These are phyloP conservation scores for Petrolisthes cinctipes DNA, from an alignment of 2,888 invertebrate species.

Conservation along the genomic window DNA sequence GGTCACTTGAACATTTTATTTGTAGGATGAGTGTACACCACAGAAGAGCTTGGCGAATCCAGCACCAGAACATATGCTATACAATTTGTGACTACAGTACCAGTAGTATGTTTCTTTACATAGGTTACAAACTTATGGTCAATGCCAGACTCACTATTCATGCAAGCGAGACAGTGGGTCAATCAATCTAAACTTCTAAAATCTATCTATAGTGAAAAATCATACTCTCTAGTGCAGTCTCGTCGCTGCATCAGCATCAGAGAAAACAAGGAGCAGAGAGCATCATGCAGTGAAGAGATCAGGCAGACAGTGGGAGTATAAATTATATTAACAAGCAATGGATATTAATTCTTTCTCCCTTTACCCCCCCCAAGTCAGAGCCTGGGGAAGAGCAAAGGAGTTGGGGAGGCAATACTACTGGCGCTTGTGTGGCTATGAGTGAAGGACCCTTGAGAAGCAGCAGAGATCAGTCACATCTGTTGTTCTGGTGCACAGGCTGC, in stretches of 20 bases:
- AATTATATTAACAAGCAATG: not conserved
- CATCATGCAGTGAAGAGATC: slow-evolving; percentile 46
- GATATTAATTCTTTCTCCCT: not conserved
- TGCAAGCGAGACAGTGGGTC: slow-evolving; percentile 48
- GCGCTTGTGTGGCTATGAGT: slow-evolving; percentile 13
- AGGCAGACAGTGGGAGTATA: slow-evolving; percentile 34
- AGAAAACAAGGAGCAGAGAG: slow-evolving; percentile 40
- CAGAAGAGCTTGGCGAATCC: too few relatives aligned
- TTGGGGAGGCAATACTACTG: not conserved
- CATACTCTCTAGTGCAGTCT: slow-evolving; percentile 48
- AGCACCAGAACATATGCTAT: too few relatives aligned
- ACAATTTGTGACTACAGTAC: too few relatives aligned
- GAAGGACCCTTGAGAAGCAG: slow-evolving; percentile 14
- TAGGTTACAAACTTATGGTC: not conserved
- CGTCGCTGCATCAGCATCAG: slow-evolving; percentile 51
- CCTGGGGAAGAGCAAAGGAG: slow-evolving; percentile 3
- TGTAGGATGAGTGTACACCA: too few relatives aligned
- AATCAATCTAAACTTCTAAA: slow-evolving; percentile 45
- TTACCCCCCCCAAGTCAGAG: not conserved
- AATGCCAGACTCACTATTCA: slow-evolving; percentile 25
- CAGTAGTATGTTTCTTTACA: too few relatives aligned
- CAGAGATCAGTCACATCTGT: slow-evolving; percentile 13
- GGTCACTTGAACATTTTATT: too few relatives aligned
- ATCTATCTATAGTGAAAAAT: slow-evolving; percentile 37
- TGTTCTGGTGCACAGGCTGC: not conserved